These are phyloP conservation scores for Calliphora vomitoria DNA, from an alignment of 2,888 invertebrate genomes.

Conservation along the genomic window DNA sequence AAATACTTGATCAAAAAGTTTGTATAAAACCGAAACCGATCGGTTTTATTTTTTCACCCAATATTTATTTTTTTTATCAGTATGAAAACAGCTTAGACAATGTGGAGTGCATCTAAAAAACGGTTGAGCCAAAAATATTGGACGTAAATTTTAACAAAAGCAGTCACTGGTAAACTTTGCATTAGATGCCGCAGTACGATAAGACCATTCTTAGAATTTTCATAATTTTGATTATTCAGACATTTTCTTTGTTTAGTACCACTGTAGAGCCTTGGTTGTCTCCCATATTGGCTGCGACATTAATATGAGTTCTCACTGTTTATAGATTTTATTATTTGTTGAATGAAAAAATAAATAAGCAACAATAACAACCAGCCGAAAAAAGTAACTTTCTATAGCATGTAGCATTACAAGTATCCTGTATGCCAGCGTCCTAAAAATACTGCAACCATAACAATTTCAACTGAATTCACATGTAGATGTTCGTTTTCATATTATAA, in stretches of 20 bases:
- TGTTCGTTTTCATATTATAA: background rate
- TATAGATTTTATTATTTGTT: conserved; percentile 77
- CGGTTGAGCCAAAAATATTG: no score
- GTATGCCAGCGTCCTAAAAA: conserved; percentile 27
- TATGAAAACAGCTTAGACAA: no score
- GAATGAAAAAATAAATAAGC: conserved; percentile 20
- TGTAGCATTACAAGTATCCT: conserved; percentile 48
- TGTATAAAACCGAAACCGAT: no score
- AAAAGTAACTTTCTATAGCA: conserved; percentile 9
- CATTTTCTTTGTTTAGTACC: background rate
- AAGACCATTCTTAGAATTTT: no score
- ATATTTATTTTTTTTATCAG: no score
- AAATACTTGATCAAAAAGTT: no score
- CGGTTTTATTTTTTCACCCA: no score
- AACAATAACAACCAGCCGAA: background rate
- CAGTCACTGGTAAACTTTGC: no score
- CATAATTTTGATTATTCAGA: no score
- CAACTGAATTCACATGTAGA: conserved; percentile 11
- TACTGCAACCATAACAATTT: conserved; percentile 48
- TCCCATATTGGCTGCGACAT: conserved; percentile 75
- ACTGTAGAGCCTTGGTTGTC: conserved; percentile 35
- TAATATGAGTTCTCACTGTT: conserved; percentile 81
- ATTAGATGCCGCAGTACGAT: no score
- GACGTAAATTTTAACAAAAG: no score
- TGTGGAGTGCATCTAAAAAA: no score